Base-by-base conservation (phyloP, 2,797 vertebrate species). In the Heteromormyrus szaboi region DNA sequence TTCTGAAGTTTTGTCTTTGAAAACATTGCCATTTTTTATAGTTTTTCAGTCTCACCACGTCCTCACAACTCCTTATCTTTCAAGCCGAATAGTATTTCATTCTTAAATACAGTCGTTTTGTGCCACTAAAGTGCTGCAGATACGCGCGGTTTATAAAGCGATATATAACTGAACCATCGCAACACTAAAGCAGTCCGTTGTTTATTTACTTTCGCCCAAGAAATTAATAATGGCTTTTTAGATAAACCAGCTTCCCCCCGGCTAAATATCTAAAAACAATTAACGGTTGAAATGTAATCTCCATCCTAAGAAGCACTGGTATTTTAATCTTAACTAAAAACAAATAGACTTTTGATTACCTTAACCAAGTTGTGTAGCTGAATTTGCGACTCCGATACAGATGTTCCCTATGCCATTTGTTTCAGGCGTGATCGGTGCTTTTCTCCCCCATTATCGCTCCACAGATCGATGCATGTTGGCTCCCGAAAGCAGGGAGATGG, bases 351-450 rank as follows among this genome's bases (percentile, higher is more conserved):
- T 62, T 4, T 54, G 33, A 22, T 90, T 94, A 94, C 94, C 94
- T 93, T 93, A 92, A 91, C 92, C 89, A 93, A 89, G 91, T 72
- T 89, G 33, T 11, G 88, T 59, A 65, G 89, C 86, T 86, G 25
- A 53, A 41, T 76, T 86, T 56, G 22, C 5, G 0, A 29, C 44
- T 59, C 87, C 83, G 88, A 37, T 33, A 17, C 48, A 37, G 0
- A 59, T 0, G 53, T 62, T 22, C 7, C 54, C 87, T 72, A 83
- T 17, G 29, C 14, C 93, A 92, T 93, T 25, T 89, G 90, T 29
- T 12, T 59, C n/a, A 79, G 19, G 50, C 14, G 79, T 6, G 51
- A 83, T 89, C 53, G 25, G 53, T 37, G n/a, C 46, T 11, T 72
- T 83, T 89, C 54, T 68, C 25, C 59, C 19, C 86, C 25, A 86